These are phyloP conservation scores for Salmo trutta DNA, from an alignment of 2,797 vertebrate genomes.

Conservation along the genomic window DNA sequence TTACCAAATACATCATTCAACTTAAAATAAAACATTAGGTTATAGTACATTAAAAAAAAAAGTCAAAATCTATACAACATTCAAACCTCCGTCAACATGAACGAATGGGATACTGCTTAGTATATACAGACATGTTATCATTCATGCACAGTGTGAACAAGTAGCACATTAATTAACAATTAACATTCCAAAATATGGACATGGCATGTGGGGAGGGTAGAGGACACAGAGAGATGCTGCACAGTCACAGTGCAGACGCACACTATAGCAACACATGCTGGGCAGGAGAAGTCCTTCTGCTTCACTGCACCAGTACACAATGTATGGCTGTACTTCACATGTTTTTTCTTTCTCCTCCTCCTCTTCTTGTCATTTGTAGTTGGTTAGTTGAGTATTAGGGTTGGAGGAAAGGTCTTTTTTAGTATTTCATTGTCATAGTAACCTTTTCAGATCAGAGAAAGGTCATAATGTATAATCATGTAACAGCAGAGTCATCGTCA, in stretches of 20 bases:
- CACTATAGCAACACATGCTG: conserved; percentile 18
- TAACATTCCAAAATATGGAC: conserved; percentile 87
- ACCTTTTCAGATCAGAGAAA: conserved; percentile 24
- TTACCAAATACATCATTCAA: conserved; percentile 49
- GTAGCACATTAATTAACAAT: conserved; percentile 77
- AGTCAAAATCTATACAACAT: conserved; percentile 77
- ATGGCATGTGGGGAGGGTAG: conserved; percentile 52
- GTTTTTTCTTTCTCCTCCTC: conserved; percentile 28
- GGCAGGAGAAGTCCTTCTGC: conserved; percentile 51
- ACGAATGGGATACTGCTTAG: conserved; percentile 75
- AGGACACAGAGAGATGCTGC: conserved; percentile 46
- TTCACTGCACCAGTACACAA: conserved; percentile 74
- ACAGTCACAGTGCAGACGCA: conserved; percentile 37
- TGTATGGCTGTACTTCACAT: conserved; percentile 81
- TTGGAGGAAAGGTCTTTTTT: conserved; percentile 21
- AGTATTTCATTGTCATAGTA: conserved; percentile 10
- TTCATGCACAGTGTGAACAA: conserved; percentile 97
- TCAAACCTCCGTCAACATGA: conserved; percentile 72
- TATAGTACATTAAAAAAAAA: conserved; percentile 1
- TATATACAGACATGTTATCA: conserved; percentile 94
- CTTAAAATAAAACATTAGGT: conserved; percentile 33
- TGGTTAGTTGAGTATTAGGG: conserved; percentile 41
- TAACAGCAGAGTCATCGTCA: conserved; percentile 26
- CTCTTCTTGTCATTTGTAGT: conserved; percentile 18
- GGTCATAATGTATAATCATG: conserved; percentile 19